Conservation (phyloP, 2,113 vertebrate species). For the Chaenocephalus aceratus region DNA sequence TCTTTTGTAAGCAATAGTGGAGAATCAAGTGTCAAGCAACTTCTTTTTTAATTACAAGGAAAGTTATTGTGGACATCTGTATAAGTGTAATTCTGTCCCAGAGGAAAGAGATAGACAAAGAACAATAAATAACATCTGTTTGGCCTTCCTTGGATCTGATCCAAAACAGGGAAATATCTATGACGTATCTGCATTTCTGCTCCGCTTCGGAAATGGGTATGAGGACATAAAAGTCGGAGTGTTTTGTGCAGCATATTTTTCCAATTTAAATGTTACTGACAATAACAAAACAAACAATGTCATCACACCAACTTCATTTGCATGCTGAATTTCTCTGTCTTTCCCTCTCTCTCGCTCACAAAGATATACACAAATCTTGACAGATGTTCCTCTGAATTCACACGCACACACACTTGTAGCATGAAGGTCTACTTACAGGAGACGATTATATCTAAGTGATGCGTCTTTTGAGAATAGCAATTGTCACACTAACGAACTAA, state of each 20-base stretch:
- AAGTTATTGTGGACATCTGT: conserved; percentile 79
- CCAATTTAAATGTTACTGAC: conserved; percentile 70
- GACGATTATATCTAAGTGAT: conserved; percentile 68
- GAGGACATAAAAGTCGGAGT: conserved; percentile 65
- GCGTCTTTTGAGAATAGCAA: conserved; percentile 66
- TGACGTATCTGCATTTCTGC: conserved; percentile 71
- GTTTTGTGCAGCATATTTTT: conserved; percentile 48
- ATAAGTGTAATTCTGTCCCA: conserved; percentile 68
- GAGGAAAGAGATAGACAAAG: conserved; percentile 76
- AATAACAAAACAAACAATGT: conserved; percentile 77
- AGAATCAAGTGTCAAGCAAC: conserved; percentile 36
- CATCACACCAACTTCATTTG: conserved; percentile 74
- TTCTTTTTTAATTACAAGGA: conserved; percentile 35
- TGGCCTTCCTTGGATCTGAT: conserved; percentile 69
- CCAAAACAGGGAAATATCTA: conserved; percentile 70
- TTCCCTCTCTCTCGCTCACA: conserved; percentile 35
- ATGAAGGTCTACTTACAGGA: conserved; percentile 62
- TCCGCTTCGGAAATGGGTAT: conserved; percentile 48
- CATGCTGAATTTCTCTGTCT: conserved; percentile 66
- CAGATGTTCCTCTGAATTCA: conserved; percentile 71
- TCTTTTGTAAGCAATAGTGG: conserved; percentile 13
- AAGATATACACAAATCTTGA: conserved; percentile 63
- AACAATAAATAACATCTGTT: conserved; percentile 83
- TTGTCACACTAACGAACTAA: conserved; percentile 52
- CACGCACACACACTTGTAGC: conserved; percentile 74